Conservation (phyloP, 1,140 invertebrate genomes). For the Homalodisca vitripennis region DNA sequence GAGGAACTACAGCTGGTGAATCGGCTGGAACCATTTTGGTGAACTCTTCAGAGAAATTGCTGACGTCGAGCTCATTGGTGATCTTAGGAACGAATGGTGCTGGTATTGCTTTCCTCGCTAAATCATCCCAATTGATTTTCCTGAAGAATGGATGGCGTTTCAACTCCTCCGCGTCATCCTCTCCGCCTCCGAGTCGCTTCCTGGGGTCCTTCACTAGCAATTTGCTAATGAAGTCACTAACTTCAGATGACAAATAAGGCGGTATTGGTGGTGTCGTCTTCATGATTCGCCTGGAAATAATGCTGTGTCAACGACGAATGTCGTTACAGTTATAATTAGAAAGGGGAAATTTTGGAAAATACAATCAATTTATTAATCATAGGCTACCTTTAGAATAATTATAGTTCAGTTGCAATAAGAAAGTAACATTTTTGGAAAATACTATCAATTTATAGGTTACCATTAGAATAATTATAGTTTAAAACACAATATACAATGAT, state of each 20-base stretch:
- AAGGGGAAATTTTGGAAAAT: no score
- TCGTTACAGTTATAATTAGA: no score
- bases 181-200: conserved; percentile 78
- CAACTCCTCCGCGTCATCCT: conserved; percentile 76
- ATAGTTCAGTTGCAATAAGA: no score
- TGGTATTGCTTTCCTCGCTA: conserved; percentile 68
- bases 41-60: conserved; percentile 96
- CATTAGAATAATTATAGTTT: no score
- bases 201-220: conserved; percentile 88
- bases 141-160: conserved; percentile 86
- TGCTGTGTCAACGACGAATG: no score
- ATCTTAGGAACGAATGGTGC: conserved; percentile 85
- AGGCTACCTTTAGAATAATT: no score
- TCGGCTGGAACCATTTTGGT: conserved; percentile 86
- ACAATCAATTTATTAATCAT: no score
- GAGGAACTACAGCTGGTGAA: conserved; percentile 83
- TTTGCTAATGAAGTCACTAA: conserved; percentile 66
- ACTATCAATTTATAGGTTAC: no score
- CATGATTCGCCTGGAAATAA: conserved; percentile 68
- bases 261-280: conserved; percentile 85
- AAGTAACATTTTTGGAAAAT: no score
- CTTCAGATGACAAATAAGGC: conserved; percentile 59
- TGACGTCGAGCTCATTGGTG: conserved; percentile 82
- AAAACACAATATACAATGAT: no score
- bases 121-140: conserved; percentile 72